Percentiles rank a stretch among this genome's conserved stretches.
These are phyloP conservation scores for Taurulus bubalis DNA, from an alignment of 2,113 vertebrate species.

Conservation along the genomic window DNA sequence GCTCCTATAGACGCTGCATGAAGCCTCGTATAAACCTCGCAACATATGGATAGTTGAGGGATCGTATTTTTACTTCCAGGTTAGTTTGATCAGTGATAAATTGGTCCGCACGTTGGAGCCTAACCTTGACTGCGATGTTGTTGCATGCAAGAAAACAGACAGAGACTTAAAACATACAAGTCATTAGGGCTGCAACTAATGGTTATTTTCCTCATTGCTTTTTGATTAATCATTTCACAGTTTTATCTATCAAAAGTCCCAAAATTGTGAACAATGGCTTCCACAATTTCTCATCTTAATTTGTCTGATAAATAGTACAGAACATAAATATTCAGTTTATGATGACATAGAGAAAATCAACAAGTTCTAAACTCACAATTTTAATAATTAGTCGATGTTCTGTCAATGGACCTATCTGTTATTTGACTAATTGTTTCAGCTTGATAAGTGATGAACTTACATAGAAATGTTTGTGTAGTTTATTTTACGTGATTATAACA, in stretches of 20 bases:
- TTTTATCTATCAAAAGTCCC: background rate
- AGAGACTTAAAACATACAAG: constrained; percentile 10
- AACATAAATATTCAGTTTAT: background rate
- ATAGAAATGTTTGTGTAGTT: background rate
- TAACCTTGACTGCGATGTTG: constrained; percentile 54
- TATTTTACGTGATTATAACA: background rate
- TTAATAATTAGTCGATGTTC: background rate
- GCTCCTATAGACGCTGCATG: constrained; percentile 65
- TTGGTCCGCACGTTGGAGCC: background rate
- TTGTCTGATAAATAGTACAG: background rate
- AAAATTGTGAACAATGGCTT: background rate
- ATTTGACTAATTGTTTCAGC: background rate
- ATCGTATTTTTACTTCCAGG: constrained; percentile 46
- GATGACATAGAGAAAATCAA: background rate
- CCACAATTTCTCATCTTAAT: background rate
- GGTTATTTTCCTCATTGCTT: background rate
- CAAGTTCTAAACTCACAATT: background rate
- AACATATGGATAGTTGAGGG: constrained; percentile 62
- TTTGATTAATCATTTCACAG: background rate
- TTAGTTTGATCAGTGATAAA: constrained; percentile 51
- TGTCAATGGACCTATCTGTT: background rate
- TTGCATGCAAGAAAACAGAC: constrained; percentile 16
- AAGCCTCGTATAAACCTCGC: constrained; percentile 57
- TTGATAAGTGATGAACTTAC: background rate
- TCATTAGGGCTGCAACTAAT: background rate